Base-by-base conservation (phyloP, 2,797 vertebrate genomes). In the Enteromius radiatus region DNA sequence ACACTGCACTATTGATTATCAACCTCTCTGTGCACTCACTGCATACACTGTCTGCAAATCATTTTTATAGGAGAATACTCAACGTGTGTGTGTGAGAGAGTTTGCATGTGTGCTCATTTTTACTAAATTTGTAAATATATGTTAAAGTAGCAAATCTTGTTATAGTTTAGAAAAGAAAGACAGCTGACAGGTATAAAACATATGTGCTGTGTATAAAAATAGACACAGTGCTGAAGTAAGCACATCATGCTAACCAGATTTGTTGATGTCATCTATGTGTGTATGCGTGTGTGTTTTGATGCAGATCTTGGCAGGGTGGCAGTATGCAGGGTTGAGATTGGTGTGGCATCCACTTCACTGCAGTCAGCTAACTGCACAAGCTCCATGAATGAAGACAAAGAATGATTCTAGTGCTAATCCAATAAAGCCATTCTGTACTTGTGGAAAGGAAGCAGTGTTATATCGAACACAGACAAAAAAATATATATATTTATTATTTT, bases 1-100 rank as follows among this genome's bases (percentile, higher is more conserved):
- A 78, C 83, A 87, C 87, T 85, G 76, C 84, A 79, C 23, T 90
- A 91, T 87, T 88, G 90, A 92, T 91, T 74, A 78, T 71, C 75
- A 84, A 74, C 56, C 78, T 82, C 49, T 85, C 69, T 80, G 67
- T 64, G 80, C 61, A 81, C 81, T 83, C 78, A 84, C 69, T 61
- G 76, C 70, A 54, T 80, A 70, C 38, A 74, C 65, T 80, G 41
- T 87, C 76, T 84, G 80, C 80, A 87, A 84, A 87, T 86, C 76
- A 77, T 84, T 75, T 65, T 65, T 84, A 76, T 65, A 49, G 38
- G 54, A 38, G 68, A 74, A 76, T 77, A 80, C 70, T 45, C 36
- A 61, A 38, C 47, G 19, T 67, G 33, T 71, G 23, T 31, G 5
- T n/a, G 52, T 56, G 21, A n/a, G 21, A 4, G 64, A 59, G 52